phyloP scores from a whole-genome alignment of 2,113 vertebrate genomes.

The Heterochromis multidens region DNA sequence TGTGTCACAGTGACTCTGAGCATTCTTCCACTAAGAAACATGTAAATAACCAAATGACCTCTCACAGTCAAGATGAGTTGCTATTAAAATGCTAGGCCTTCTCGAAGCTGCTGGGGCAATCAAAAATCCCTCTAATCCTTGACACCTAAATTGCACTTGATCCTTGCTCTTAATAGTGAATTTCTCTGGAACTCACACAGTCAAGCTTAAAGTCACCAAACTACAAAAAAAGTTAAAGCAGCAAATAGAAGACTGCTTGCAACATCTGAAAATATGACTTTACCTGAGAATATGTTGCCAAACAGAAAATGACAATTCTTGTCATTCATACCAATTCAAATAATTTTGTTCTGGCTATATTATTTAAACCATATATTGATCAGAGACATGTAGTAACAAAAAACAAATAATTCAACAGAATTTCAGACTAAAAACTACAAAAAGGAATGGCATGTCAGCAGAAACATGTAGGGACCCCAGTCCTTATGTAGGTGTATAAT shows the following conservation, averaged over 20 bases:
- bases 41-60: neutral
- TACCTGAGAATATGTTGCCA: neutral
- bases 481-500: conserved; percentile 33
- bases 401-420: neutral
- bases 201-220: neutral
- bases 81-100: neutral
- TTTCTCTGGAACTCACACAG: neutral
- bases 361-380: neutral
- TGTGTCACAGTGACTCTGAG: neutral
- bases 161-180: neutral
- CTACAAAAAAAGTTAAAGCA: neutral
- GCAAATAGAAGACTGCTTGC: neutral
- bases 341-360: neutral
- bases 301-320: neutral
- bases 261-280: neutral
- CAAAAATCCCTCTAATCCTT: conserved; percentile 23
- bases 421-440: neutral
- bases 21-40: neutral
- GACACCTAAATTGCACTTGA: conserved; percentile 11
- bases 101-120: neutral
- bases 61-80: neutral
- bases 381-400: neutral
- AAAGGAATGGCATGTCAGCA: neutral
- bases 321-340: neutral
- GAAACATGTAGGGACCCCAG: conserved; percentile 1